Evolutionary conservation across 2,797 vertebrate genomes (phyloP), one percentile per base, ranked within the genome.

Genomic region (Sternarchorhynchus goeldii): DNA sequence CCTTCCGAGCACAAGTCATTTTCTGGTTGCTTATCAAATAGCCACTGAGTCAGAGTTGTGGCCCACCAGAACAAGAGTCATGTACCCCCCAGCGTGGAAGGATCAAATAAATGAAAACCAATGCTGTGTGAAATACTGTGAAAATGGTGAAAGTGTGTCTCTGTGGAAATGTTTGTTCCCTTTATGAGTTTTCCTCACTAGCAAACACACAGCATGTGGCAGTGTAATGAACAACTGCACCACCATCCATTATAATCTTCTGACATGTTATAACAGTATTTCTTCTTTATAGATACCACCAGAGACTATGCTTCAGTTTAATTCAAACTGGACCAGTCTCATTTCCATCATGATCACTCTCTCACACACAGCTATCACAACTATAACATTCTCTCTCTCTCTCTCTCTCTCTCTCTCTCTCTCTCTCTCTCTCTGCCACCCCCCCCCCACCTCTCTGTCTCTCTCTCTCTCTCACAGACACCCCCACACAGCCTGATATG

Each of bases 191-290:
- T 70, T 17, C 31, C 7, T 56, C 29, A 32, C 29, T 6, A 55
- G 25, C 67, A 70, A 29, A n/a, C 7, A 53, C 50, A 69, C 25
- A 31, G 67, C 16, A 53, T 69, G 66, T 18, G 65, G 65, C 65
- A 53, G 29, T 7, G 17, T 7, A 32, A 56, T 32, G 50, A 56
- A 70, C 45, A n/a, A 29, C 50, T 12, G 67, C 45, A 56, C n/a
- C 50, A 18, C 16, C 67, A n/a, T 70, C 67, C 8, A 56, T 4
- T 70, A 70, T 55, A 17, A 70, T 17, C 50, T 45, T 53, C 25
- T n/a, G 14, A 55, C 45, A 55, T 20, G 21, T 69, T 55, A 55
- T 25, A 5, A 6, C 45, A 31, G 18, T 55, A 56, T 31, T 70
- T 70, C 6, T 45, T 29, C 21, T 29, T 17, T 5, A 70, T 16